Conservation (phyloP, 2,888 invertebrate species). For the Bhutanitis thaidina region DNA sequence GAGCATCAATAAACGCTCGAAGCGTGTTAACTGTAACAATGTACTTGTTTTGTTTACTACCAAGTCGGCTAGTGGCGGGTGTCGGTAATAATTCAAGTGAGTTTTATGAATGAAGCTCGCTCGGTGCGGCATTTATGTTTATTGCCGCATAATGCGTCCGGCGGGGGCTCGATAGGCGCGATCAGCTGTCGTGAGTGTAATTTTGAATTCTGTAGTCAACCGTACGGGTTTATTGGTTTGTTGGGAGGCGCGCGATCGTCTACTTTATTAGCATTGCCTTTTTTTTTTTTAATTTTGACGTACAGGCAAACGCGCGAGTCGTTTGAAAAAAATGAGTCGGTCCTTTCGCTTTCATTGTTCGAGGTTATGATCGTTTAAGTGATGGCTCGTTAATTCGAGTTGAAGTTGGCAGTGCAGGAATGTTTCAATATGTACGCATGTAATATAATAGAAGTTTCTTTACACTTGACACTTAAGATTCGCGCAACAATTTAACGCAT, state of each 20-base stretch:
- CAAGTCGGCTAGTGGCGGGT: constrained; percentile 37
- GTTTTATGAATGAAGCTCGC: constrained; percentile 55
- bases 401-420: too few species aligned
- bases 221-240: not conserved
- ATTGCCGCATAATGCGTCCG: constrained; percentile 40
- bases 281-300: not conserved
- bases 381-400: not conserved
- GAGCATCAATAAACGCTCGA: not conserved
- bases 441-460: too few species aligned
- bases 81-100: constrained; percentile 53
- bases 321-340: not conserved
- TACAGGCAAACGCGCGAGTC: not conserved
- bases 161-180: constrained; percentile 10
- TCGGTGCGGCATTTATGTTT: constrained; percentile 46
- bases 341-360: not conserved
- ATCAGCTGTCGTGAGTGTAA: constrained; percentile 8
- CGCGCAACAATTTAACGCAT: too few species aligned
- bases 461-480: too few species aligned
- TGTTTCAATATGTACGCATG: too few species aligned
- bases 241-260: not conserved
- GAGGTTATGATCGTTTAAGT: not conserved
- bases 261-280: not conserved
- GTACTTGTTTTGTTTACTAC: constrained; percentile 46
- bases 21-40: constrained; percentile 27
- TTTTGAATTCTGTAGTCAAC: not conserved